These are phyloP conservation scores for Heliconius aoede DNA, from an alignment of 2,888 invertebrate genomes.

Conservation along the genomic window DNA sequence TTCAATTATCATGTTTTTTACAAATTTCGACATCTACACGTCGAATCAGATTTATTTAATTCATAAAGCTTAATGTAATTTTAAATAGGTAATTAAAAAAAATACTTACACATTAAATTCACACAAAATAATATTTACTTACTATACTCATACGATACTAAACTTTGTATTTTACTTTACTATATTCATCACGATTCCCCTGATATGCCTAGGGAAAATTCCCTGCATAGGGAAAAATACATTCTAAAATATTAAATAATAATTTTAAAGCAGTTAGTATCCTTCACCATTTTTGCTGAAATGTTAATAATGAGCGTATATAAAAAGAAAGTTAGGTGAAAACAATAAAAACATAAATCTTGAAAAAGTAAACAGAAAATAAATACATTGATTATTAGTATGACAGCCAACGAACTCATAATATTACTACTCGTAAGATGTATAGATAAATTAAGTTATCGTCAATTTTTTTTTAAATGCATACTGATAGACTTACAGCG, in stretches of 20 bases:
- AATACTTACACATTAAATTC: not conserved
- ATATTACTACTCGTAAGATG: not conserved
- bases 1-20: not conserved
- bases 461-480: not conserved
- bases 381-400: not conserved
- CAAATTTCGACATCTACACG: conserved; percentile 24
- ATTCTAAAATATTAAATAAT: not conserved
- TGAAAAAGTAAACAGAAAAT: not conserved
- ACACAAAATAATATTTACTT: too few relatives aligned
- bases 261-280: conserved; percentile 8
- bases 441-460: not conserved
- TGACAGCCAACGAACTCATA: not conserved
- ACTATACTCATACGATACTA: too few relatives aligned
- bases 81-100: not conserved
- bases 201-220: not conserved
- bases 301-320: not conserved
- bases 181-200: conserved; percentile 5
- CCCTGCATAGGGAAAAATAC: too few relatives aligned
- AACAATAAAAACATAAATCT: not conserved
- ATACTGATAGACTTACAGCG: conserved; percentile 73
- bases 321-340: not conserved
- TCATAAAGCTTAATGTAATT: not conserved
- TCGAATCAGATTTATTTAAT: conserved; percentile 8
- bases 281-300: conserved; percentile 2
- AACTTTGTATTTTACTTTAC: not conserved